Percentiles rank a stretch among this genome's conserved stretches.
Conservation (phyloP, 2,888 invertebrate species). For the Dichetophora obliterata region DNA sequence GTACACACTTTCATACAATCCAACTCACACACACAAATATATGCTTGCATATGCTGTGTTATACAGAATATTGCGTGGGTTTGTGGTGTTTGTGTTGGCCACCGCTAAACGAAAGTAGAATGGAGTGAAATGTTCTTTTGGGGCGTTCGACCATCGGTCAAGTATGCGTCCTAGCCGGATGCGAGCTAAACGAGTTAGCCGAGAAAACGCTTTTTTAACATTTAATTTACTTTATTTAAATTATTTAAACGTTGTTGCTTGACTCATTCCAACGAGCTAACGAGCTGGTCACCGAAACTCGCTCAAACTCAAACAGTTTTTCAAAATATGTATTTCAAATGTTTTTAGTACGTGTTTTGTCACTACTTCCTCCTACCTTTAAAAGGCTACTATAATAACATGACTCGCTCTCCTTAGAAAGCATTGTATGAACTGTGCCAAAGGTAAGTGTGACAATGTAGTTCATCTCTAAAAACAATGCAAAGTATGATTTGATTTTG, state of each 20-base stretch:
- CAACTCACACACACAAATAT: background rate
- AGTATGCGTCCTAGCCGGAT: constrained; percentile 11
- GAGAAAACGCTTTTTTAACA: constrained; percentile 30
- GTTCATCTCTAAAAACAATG: no score
- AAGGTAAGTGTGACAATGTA: no score
- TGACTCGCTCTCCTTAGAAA: no score
- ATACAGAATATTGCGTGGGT: background rate
- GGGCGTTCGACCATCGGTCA: background rate
- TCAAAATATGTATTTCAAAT: no score
- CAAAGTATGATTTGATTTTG: background rate
- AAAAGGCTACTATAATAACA: no score
- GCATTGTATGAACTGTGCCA: no score
- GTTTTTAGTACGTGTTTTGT: background rate
- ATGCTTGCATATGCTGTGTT: background rate
- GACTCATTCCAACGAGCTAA: background rate
- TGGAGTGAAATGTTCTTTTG: background rate
- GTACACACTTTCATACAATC: constrained; percentile 17
- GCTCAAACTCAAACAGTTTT: no score
- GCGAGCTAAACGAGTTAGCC: background rate
- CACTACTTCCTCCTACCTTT: background rate
- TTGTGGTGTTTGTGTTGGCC: background rate
- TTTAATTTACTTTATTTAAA: constrained; percentile 41
- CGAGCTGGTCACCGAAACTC: no score
- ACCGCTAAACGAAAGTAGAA: background rate
- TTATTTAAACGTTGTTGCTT: constrained; percentile 25